Percentiles rank a stretch among this genome's conserved stretches.
These are phyloP conservation scores for Merluccius polli DNA, from an alignment of 2,797 vertebrate genomes.

Conservation along the genomic window DNA sequence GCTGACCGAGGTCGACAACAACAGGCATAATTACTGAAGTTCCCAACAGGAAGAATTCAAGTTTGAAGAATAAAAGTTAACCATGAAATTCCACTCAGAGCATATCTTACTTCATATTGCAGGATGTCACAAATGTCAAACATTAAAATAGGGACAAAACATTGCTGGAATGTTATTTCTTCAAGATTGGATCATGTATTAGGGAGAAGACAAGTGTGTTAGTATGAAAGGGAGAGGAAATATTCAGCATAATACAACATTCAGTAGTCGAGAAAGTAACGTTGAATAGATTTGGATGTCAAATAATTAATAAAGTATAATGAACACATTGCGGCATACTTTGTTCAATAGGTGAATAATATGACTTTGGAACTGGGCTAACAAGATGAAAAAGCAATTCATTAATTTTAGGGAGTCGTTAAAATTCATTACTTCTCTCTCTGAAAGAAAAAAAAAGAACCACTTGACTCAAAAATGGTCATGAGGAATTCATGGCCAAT, in stretches of 20 bases:
- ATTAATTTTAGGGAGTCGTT: background rate
- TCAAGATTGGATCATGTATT: background rate
- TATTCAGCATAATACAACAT: background rate
- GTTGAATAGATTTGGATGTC: background rate
- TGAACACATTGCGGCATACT: background rate
- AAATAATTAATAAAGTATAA: background rate
- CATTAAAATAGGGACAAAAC: no score
- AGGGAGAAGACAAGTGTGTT: background rate
- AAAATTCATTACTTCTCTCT: background rate
- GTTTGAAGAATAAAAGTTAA: no score
- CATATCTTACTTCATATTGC: background rate
- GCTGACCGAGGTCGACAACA: background rate
- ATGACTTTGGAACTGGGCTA: background rate
- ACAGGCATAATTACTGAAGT: background rate
- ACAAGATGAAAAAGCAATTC: background rate
- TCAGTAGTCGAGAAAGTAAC: background rate
- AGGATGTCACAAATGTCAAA: background rate
- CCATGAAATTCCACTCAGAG: background rate
- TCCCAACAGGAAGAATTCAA: no score
- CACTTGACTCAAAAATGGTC: background rate
- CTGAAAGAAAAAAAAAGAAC: background rate
- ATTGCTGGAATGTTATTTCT: background rate
- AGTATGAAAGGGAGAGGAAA: background rate
- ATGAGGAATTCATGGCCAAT: no score
- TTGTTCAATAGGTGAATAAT: background rate